Percentiles rank a stretch among this genome's conserved stretches.
Conservation (phyloP, 2,113 vertebrate species). For the Heterochromis multidens region DNA sequence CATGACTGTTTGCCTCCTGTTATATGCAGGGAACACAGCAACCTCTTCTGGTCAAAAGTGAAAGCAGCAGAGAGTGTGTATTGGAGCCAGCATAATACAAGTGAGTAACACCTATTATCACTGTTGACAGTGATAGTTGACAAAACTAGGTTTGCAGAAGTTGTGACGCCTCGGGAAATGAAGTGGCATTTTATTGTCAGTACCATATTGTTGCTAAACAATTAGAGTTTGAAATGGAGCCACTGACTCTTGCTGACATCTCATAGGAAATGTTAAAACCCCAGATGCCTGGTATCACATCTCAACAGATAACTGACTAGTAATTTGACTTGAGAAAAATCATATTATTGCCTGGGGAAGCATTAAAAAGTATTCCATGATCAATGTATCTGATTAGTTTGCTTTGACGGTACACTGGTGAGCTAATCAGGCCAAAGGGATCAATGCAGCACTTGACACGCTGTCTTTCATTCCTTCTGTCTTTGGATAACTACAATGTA, state of each 20-base stretch:
- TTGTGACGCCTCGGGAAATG: slow-evolving; percentile 6
- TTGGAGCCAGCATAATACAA: background rate
- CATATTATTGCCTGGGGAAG: slow-evolving; percentile 64
- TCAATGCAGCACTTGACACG: slow-evolving; percentile 63
- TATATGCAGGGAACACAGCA: slow-evolving; percentile 67
- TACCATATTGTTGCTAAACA: background rate
- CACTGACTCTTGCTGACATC: slow-evolving; percentile 18
- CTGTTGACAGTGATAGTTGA: background rate
- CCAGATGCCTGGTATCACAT: slow-evolving; percentile 17
- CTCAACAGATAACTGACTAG: slow-evolving; percentile 47
- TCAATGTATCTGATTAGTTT: slow-evolving; percentile 73
- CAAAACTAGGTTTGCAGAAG: slow-evolving; percentile 5
- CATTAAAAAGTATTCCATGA: slow-evolving; percentile 67
- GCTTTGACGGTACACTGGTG: slow-evolving; percentile 54
- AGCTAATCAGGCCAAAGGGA: slow-evolving; percentile 72
- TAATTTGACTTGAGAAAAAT: slow-evolving; percentile 61
- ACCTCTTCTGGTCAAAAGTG: slow-evolving; percentile 69
- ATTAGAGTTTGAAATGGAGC: slow-evolving; percentile 8
- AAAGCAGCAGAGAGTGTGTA: slow-evolving; percentile 9
- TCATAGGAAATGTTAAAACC: slow-evolving; percentile 38
- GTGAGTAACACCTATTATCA: slow-evolving; percentile 16
- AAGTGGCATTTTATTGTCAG: slow-evolving; percentile 27
- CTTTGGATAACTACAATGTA: slow-evolving; percentile 68
- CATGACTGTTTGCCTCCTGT: background rate
- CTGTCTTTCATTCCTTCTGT: slow-evolving; percentile 40